A percentile compares a stretch with the other conserved stretches of the same genome.
These are phyloP conservation scores for Dryobates pubescens DNA, from an alignment of 2,797 vertebrate genomes.

Conservation along the genomic window DNA sequence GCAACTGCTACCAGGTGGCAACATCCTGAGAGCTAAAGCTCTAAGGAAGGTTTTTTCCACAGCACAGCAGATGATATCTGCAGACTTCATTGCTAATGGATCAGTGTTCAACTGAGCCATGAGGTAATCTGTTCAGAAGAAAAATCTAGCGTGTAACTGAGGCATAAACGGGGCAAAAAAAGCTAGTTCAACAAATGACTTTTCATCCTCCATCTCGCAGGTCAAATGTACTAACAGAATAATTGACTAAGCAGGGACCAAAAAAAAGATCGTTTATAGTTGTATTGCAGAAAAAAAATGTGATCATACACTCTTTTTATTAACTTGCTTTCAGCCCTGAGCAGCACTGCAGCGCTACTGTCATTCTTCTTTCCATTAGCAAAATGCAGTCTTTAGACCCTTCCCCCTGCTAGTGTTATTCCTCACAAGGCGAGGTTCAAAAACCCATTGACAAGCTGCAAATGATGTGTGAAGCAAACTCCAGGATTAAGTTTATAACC, in stretches of 20 bases:
- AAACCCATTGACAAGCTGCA: constrained; percentile 68
- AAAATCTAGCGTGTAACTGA: neutral
- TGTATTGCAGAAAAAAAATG: neutral
- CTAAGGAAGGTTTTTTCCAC: neutral
- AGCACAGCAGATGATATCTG: neutral
- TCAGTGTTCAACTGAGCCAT: neutral
- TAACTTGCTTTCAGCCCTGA: neutral
- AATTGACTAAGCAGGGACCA: neutral
- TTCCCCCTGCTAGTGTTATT: constrained; percentile 26
- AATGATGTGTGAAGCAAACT: constrained; percentile 72
- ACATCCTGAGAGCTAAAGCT: neutral
- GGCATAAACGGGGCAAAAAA: neutral
- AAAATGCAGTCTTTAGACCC: constrained; percentile 2
- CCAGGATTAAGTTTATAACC: constrained; percentile 69
- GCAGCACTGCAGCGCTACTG: neutral
- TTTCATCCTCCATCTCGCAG: neutral
- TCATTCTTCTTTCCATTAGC: neutral
- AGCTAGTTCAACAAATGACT: neutral
- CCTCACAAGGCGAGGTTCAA: constrained; percentile 2
- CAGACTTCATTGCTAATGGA: neutral
- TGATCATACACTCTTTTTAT: neutral
- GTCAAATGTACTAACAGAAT: neutral
- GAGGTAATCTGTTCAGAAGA: neutral
- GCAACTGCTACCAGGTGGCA: neutral
- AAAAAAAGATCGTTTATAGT: neutral